phyloP scores from a whole-genome alignment of 2,888 invertebrate genomes.

The Acronicta leporina region DNA sequence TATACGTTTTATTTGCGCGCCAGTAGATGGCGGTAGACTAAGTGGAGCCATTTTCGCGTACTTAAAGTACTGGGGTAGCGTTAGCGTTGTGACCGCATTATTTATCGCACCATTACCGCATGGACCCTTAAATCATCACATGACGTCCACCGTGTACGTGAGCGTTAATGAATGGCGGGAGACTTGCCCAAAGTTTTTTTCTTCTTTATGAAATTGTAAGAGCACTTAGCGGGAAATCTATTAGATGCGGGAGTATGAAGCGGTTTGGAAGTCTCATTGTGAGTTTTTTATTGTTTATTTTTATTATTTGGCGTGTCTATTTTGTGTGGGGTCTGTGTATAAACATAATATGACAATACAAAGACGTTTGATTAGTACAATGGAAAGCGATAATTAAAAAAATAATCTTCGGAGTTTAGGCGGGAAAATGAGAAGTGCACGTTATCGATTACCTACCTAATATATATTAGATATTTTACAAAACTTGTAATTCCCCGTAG shows the following conservation, averaged over 20 bases:
- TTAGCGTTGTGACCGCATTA: slow-evolving; percentile 83
- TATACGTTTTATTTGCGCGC: slow-evolving; percentile 68
- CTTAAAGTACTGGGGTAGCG: slow-evolving; percentile 69
- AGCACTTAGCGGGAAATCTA: slow-evolving; percentile 86
- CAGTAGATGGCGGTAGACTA: slow-evolving; percentile 81
- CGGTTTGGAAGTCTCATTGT: slow-evolving; percentile 53
- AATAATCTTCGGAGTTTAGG: too few relatives aligned
- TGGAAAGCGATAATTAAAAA: too few relatives aligned
- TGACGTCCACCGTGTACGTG: slow-evolving; percentile 82
- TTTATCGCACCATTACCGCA: slow-evolving; percentile 89
- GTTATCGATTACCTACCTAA: too few relatives aligned
- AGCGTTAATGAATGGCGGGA: slow-evolving; percentile 86
- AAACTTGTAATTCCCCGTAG: too few relatives aligned
- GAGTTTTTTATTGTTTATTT: not conserved
- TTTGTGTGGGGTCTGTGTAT: too few relatives aligned
- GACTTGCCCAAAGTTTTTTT: slow-evolving; percentile 78
- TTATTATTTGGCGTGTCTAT: too few relatives aligned
- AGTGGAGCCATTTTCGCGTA: slow-evolving; percentile 82
- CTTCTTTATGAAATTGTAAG: slow-evolving; percentile 83
- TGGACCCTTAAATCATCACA: slow-evolving; percentile 87
- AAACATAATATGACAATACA: too few relatives aligned
- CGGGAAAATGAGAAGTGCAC: too few relatives aligned
- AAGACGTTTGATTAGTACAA: too few relatives aligned
- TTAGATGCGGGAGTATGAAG: slow-evolving; percentile 71
- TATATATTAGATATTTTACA: too few relatives aligned